Conservation (phyloP, 92 coral and sea anemone species). For the Diadumene lineata region DNA sequence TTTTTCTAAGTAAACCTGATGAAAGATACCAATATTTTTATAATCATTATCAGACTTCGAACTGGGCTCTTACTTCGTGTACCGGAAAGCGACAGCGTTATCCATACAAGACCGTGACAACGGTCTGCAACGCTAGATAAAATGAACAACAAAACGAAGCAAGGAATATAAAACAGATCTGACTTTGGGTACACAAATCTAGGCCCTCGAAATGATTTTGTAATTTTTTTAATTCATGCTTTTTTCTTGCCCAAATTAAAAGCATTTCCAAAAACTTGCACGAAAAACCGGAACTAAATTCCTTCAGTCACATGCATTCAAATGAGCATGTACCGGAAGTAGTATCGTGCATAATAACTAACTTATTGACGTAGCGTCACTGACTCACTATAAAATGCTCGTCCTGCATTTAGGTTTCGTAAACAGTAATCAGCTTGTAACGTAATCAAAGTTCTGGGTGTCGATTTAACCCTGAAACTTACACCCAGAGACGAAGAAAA, state of each 20-base stretch:
- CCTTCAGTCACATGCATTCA: background rate
- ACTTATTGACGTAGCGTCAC: constrained; percentile 11
- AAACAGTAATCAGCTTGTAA: background rate
- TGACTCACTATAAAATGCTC: background rate
- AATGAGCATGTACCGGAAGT: constrained; percentile 3
- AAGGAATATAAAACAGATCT: too few species aligned
- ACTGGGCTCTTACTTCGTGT: too few species aligned
- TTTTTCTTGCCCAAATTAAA: background rate
- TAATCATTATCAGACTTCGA: too few species aligned
- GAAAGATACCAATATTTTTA: too few species aligned
- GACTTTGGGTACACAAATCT: too few species aligned
- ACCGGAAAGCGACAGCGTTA: too few species aligned
- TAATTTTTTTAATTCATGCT: background rate
- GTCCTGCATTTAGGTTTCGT: constrained; percentile 13
- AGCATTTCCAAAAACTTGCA: background rate
- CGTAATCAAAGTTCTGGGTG: background rate
- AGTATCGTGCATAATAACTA: background rate
- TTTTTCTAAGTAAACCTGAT: too few species aligned
- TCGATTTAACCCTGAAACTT: background rate
- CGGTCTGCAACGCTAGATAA: too few species aligned
- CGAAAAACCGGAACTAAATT: background rate
- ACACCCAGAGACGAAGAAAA: background rate
- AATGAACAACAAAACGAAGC: too few species aligned
- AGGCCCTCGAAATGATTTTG: too few species aligned
- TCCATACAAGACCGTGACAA: too few species aligned